These are phyloP conservation scores for Lucilia sericata DNA, from an alignment of 1,140 invertebrate genomes.

Conservation along the genomic window DNA sequence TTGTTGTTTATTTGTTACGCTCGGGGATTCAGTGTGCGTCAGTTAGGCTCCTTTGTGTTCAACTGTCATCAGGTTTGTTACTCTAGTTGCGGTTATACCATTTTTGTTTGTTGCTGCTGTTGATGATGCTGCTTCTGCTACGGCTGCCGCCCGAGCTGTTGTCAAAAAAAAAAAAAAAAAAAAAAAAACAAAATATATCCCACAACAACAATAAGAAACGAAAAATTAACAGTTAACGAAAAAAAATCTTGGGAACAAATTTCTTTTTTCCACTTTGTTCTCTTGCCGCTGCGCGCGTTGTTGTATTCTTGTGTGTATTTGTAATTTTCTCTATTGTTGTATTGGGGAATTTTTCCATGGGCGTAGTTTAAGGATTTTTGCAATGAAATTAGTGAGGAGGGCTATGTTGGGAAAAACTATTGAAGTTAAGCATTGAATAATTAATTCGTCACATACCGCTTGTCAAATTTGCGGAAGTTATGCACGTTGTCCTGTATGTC, in stretches of 20 bases:
- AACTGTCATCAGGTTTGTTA: slow-evolving; percentile 35
- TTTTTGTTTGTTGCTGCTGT: slow-evolving; percentile 17
- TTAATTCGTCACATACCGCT: too few relatives aligned
- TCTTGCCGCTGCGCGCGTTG: slow-evolving; percentile 23
- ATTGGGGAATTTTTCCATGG: slow-evolving; percentile 20
- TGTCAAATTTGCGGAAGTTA: too few relatives aligned
- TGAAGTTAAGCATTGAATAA: too few relatives aligned
- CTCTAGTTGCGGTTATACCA: slow-evolving; percentile 37
- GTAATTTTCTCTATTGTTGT: slow-evolving; percentile 32
- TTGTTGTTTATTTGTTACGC: background rate
- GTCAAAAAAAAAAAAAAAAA: background rate
- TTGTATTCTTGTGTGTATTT: slow-evolving; percentile 9
- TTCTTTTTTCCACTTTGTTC: slow-evolving; percentile 2
- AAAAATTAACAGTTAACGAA: background rate
- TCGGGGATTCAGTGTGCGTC: slow-evolving; percentile 13
- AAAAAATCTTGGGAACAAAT: background rate
- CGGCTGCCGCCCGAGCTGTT: background rate
- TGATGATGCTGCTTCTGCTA: too few relatives aligned
- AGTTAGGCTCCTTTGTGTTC: slow-evolving; percentile 33
- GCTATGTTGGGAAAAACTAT: too few relatives aligned
- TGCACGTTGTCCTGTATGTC: too few relatives aligned
- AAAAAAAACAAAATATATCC: background rate
- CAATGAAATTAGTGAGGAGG: too few relatives aligned
- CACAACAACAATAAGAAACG: background rate
- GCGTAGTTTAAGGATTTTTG: background rate